Conservation (phyloP, 35 echinoderm and acorn worm genomes). For the Diadema setosum region DNA sequence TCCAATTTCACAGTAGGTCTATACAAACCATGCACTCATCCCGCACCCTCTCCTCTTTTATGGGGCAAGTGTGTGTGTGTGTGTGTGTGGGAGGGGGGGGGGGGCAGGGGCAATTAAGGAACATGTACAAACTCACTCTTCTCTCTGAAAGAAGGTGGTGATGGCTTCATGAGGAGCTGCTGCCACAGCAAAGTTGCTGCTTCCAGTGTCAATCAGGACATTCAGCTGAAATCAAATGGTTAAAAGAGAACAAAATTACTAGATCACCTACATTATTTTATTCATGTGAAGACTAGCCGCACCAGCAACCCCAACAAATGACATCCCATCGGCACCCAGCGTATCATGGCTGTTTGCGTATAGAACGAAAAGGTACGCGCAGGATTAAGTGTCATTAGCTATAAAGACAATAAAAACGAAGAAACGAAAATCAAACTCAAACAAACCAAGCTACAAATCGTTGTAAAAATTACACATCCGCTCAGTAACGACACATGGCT, state of each 20-base stretch:
- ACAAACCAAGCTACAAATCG: no score
- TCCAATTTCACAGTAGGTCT: no score
- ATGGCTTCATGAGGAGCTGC: constrained; percentile 61
- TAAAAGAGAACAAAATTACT: neutral
- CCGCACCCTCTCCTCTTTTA: no score
- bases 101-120: no score
- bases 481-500: no score
- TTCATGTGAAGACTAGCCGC: neutral
- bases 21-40: no score
- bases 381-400: neutral
- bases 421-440: no score
- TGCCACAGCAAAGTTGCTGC: constrained; percentile 93
- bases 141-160: constrained; percentile 58
- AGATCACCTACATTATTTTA: neutral
- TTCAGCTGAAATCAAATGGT: constrained; percentile 57
- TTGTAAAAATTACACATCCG: no score
- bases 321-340: neutral
- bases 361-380: neutral
- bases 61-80: no score
- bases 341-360: neutral
- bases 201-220: constrained; percentile 93
- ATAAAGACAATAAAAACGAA: neutral
- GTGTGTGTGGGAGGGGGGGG: no score
- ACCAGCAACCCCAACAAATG: neutral
- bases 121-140: constrained; percentile 86